Base-by-base conservation (phyloP, 1,140 invertebrate genomes). In the Bombus consobrinus region DNA sequence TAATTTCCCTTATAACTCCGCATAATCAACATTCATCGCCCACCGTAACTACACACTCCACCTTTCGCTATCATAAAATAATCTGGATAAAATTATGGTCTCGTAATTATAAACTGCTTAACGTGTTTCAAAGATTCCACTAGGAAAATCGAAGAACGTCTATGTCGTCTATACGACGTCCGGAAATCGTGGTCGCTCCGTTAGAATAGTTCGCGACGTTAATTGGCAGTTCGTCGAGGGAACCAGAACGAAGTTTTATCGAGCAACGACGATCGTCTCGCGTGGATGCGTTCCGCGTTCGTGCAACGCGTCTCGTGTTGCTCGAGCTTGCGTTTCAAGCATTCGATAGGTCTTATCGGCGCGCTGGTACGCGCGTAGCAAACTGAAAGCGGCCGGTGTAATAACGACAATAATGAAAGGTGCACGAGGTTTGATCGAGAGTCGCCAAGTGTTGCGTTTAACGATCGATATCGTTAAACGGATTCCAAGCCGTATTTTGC, bases 371-470 rank as follows among this genome's bases (percentile, higher is more conserved):
- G 81, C 80, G 69, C 68, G 79, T 76, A 90, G 84, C 79, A 82
- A 87, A 71, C 88, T 85, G 89, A 87, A 90, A 89, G 87, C 81
- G 62, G 84, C 57, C 59, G 77, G 84, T 59, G 43, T 39, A 77
- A 81, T 91, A 90, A 87, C 76, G 76, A 85, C 68, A 89, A 89
- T 89, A 87, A 91, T 83, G 68, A 87, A 78, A 87, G 66, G 57
- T 75, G 72, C 71, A 64, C 68, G 57, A 59, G 74, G 69, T 89
- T 82, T 37, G 41, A 81, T 74, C 62, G 37, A 39, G 34, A 71
- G 62, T 32, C 41, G 75, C 57, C 37, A 69, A 74, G 82, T 83
- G 86, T 88, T 90, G 41, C 41, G 78, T 80, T 90, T 59, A 80
- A 85, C 47, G 83, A 90, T 89, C 87, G 68, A 80, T 74, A 80